Evolutionary conservation across 2,797 vertebrate genomes (phyloP), one percentile per base, ranked within the genome.

Genomic region (Arrhamphus sclerolepis): DNA sequence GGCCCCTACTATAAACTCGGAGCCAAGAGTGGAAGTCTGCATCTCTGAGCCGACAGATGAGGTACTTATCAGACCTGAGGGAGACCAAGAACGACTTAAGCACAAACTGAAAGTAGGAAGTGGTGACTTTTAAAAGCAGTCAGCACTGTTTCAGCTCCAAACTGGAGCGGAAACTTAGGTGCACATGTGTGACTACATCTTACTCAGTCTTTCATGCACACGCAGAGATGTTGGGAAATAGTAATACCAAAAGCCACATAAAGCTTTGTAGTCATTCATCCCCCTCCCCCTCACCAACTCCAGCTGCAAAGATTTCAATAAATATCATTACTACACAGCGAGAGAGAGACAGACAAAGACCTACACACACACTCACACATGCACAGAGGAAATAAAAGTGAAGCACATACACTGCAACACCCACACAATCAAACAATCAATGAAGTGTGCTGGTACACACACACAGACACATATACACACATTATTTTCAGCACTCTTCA

Each of bases 11-110:
- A 89, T 72, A 62, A 91, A 93, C 81, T 91, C 89, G 34, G 90
- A 82, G 75, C 82, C 80, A 19, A 92, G 82, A 56, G 66, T 68
- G 43, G 95, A 93, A 64, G 95, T 92, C 86, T 96, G 94, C 96
- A 97, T 96, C 76, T 96, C 94, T 58, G 80, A 86, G 0, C 89
- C 80, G 52, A 84, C 92, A 83, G 91, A 92, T 77, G 90, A 71
- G 77, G 89, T 80, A 76, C 91, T 95, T 93, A 94, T 95, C 69
- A 88, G 89, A 92, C 85, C 92, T 92, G 86, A 46, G 62, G 61
- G 34, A 66, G 34, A 56, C 24, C 9, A 19, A 53, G 19, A 71
- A 52, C 55, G 7, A 17, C 58, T 65, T 39, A 47, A 52, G 55
- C 31, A 38, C 5, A 31, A 63, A 65, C 46, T 59, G 28, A 62